Evolutionary conservation across 2,113 vertebrate genomes (phyloP).

Genomic region (Odocoileus virginianus): DNA sequence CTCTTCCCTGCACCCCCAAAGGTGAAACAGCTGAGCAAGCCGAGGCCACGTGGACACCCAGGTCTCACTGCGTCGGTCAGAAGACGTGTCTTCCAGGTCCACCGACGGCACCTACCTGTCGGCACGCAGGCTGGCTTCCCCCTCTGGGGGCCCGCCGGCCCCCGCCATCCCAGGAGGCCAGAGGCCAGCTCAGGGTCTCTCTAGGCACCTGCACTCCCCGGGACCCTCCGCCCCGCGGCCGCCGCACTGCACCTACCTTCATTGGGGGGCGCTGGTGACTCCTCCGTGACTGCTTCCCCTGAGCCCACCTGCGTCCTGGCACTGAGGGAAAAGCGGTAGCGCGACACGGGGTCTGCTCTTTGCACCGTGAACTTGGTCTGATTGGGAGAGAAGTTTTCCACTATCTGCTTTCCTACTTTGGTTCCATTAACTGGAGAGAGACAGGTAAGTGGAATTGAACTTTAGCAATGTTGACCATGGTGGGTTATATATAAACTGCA

Average conservation of each 20-base stretch:
- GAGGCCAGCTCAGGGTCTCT: neutral
- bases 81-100: neutral
- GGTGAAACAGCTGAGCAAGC: neutral
- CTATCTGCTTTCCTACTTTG: conserved; percentile 76
- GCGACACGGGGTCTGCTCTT: conserved; percentile 86
- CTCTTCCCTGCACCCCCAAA: neutral
- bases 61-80: neutral
- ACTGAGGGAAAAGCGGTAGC: conserved; percentile 89
- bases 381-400: conserved; percentile 88
- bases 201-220: neutral
- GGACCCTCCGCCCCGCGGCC: neutral
- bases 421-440: conserved; percentile 91
- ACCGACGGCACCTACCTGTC: neutral
- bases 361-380: conserved; percentile 87
- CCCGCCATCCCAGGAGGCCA: neutral
- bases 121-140: neutral
- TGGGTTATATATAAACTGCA: neutral
- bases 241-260: conserved; percentile 85
- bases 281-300: conserved; percentile 84
- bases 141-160: accelerated
- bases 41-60: no score
- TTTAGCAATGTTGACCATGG: accelerated
- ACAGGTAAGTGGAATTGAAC: conserved; percentile 28
- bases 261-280: conserved; percentile 88
- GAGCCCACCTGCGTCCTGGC: conserved; percentile 91